Percentiles rank a stretch among this genome's conserved stretches.
Conservation (phyloP, 2,888 invertebrate species). For the Hypercompe scribonia region DNA sequence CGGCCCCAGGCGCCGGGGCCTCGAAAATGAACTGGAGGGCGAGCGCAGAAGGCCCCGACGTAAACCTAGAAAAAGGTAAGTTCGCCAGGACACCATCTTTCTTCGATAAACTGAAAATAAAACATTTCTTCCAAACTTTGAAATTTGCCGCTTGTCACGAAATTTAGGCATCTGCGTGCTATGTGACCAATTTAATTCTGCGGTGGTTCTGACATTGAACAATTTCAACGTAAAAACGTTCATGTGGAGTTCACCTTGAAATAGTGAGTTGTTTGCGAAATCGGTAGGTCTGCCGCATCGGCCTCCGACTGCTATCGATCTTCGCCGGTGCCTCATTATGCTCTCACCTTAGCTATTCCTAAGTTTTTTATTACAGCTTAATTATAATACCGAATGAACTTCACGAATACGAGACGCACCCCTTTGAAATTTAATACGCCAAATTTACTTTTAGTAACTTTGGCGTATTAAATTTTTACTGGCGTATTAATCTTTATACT, state of each 20-base stretch:
- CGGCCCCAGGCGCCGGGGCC: constrained; percentile 74
- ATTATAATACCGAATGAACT: constrained; percentile 49
- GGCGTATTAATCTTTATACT: constrained; percentile 25
- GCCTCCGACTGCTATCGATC: constrained; percentile 69
- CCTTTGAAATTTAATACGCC: constrained; percentile 46
- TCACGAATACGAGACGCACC: constrained; percentile 27
- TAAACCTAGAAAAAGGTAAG: constrained; percentile 72
- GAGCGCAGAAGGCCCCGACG: constrained; percentile 75
- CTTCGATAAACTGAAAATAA: constrained; percentile 3
- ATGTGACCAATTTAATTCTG: constrained; percentile 75
- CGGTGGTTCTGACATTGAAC: constrained; percentile 80
- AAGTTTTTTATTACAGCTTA: constrained; percentile 51
- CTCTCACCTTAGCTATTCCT: constrained; percentile 56
- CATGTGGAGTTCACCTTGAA: constrained; percentile 74
- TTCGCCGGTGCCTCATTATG: constrained; percentile 58
- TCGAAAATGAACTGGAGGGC: constrained; percentile 75
- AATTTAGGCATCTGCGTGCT: constrained; percentile 47
- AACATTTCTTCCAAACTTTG: neutral
- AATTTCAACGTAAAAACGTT: constrained; percentile 71
- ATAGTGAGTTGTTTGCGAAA: constrained; percentile 74
- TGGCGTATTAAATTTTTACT: no score
- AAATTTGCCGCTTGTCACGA: constrained; percentile 12
- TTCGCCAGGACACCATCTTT: constrained; percentile 18
- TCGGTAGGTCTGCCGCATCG: constrained; percentile 72
- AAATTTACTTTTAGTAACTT: constrained; percentile 33